These are phyloP conservation scores for Actenoides hombroni DNA, from an alignment of 2,113 vertebrate species.

Conservation along the genomic window DNA sequence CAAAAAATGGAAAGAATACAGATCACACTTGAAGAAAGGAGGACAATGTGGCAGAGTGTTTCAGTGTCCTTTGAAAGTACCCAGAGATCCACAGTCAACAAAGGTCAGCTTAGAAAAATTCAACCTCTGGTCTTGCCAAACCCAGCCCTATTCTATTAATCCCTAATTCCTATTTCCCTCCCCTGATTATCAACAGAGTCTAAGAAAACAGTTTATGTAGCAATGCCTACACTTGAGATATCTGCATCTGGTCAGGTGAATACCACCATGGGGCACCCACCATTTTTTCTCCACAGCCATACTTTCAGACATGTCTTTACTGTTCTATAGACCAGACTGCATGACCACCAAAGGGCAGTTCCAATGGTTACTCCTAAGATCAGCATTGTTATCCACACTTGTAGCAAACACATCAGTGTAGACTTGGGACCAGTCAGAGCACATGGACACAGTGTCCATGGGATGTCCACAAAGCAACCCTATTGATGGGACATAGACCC, in stretches of 20 bases:
- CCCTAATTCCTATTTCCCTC: background rate
- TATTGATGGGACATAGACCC: rapidly evolving
- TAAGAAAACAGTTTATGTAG: background rate
- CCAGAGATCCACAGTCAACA: background rate
- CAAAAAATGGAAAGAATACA: background rate
- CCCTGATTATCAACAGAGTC: background rate
- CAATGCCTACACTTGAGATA: background rate
- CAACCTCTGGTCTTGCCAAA: background rate
- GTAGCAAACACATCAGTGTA: background rate
- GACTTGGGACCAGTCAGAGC: background rate
- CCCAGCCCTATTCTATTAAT: background rate
- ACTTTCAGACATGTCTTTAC: background rate
- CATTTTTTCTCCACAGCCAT: background rate
- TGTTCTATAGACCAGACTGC: background rate
- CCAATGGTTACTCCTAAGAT: background rate
- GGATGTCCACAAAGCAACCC: background rate
- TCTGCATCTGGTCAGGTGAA: background rate
- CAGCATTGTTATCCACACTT: background rate
- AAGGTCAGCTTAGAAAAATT: background rate
- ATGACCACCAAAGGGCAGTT: background rate
- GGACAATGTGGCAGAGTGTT: background rate
- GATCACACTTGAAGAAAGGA: background rate
- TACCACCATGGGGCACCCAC: background rate
- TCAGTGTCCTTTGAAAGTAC: background rate
- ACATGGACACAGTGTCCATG: background rate